Evolutionary conservation across 2,888 invertebrate species (phyloP).

Genomic region (Aricia artaxerxes): DNA sequence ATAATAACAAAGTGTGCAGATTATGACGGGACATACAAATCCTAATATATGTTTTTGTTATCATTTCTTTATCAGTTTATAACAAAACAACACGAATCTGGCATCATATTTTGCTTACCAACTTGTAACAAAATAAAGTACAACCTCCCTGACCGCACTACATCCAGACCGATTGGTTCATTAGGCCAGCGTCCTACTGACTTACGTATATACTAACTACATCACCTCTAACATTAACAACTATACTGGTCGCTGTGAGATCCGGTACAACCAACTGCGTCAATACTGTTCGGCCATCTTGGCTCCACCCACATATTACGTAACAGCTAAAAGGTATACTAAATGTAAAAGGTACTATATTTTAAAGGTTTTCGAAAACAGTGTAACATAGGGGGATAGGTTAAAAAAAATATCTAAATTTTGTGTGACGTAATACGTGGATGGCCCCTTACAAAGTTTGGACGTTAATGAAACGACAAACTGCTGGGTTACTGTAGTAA

Average conservation of each 20-base stretch:
- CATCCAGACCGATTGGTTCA: background rate
- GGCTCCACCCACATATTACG: background rate
- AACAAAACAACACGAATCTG: background rate
- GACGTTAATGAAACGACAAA: background rate
- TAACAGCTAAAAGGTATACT: background rate
- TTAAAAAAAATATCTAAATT: too few relatives aligned
- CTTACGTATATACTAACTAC: conserved; percentile 30
- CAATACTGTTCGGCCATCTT: conserved; percentile 44
- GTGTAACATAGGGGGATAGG: too few relatives aligned
- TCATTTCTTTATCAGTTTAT: too few relatives aligned
- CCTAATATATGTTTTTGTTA: too few relatives aligned
- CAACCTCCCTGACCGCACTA: background rate
- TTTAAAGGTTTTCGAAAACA: too few relatives aligned
- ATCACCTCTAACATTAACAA: conserved; percentile 42
- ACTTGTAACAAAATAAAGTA: too few relatives aligned
- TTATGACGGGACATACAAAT: too few relatives aligned
- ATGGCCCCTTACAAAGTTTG: background rate
- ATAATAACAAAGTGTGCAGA: too few relatives aligned
- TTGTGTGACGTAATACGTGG: background rate
- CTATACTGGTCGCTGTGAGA: conserved; percentile 78
- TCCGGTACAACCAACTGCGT: conserved; percentile 65
- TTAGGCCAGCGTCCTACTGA: conserved; percentile 21
- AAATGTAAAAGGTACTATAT: too few relatives aligned
- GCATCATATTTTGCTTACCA: background rate
- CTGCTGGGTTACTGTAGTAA: background rate